Evolutionary conservation across 2,797 vertebrate species (phyloP).

Genomic region (Zalophus californianus): DNA sequence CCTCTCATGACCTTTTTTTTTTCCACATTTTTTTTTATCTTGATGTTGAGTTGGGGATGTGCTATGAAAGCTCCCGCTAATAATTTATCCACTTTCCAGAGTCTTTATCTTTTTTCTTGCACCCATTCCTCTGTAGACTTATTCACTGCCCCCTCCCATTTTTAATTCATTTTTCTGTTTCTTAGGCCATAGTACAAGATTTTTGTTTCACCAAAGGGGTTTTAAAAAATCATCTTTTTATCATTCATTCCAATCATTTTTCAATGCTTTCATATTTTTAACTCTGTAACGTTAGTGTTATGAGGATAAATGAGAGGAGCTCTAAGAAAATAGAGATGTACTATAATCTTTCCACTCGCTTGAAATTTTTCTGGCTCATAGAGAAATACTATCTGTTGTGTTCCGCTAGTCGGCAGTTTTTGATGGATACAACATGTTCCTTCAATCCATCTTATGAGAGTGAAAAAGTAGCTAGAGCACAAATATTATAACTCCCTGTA

Average conservation of each 20-base stretch:
- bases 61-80: background rate
- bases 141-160: background rate
- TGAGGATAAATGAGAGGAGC: background rate
- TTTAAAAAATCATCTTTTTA: background rate
- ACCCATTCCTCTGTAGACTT: background rate
- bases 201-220: background rate
- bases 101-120: background rate
- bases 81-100: background rate
- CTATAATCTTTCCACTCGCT: background rate
- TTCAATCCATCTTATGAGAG: background rate
- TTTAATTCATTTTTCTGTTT: constrained; percentile 62
- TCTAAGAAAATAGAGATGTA: background rate
- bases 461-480: constrained; percentile 30
- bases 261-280: constrained; percentile 28
- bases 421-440: background rate
- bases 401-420: background rate
- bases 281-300: constrained; percentile 1
- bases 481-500: background rate
- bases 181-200: background rate
- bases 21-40: background rate
- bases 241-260: constrained; percentile 54
- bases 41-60: background rate
- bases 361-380: background rate
- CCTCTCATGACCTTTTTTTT: background rate
- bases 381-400: constrained; percentile 14